phyloP scores from a whole-genome alignment of 2,888 invertebrate genomes.

The Empis livida region DNA sequence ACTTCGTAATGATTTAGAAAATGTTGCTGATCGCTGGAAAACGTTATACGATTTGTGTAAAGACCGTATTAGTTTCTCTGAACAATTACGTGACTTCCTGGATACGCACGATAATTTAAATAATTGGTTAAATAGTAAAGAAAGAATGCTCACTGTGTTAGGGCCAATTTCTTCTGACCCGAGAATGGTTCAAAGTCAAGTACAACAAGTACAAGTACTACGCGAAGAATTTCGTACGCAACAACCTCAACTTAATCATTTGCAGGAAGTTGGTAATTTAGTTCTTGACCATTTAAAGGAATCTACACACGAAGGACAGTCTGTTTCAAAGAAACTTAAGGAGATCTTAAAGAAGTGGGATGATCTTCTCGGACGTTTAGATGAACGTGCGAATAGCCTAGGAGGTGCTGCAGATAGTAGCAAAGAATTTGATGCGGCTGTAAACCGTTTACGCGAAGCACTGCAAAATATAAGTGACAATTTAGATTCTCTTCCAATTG shows the following conservation, averaged over 20 bases:
- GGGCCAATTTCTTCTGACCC: slow-evolving; percentile 95
- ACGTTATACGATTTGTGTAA: slow-evolving; percentile 74
- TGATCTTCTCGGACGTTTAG: slow-evolving; percentile 63
- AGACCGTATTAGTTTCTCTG: slow-evolving; percentile 42
- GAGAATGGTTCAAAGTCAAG: slow-evolving; percentile 88
- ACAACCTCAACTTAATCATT: slow-evolving; percentile 75
- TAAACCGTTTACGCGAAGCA: slow-evolving; percentile 73
- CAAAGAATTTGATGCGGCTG: slow-evolving; percentile 81
- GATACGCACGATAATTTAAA: slow-evolving; percentile 75
- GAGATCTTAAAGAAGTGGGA: slow-evolving; percentile 68
- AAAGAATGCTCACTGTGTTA: slow-evolving; percentile 87
- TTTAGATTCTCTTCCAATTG: slow-evolving; percentile 65
- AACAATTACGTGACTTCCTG: slow-evolving; percentile 83
- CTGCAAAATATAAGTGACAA: slow-evolving; percentile 76
- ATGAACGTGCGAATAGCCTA: slow-evolving; percentile 76
- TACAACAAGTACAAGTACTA: slow-evolving; percentile 87
- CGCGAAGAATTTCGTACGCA: slow-evolving; percentile 91
- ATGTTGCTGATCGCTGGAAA: slow-evolving; percentile 73
- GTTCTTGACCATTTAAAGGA: slow-evolving; percentile 49
- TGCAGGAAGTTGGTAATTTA: slow-evolving; percentile 67
- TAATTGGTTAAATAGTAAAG: slow-evolving; percentile 84
- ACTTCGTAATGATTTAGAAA: slow-evolving; percentile 72
- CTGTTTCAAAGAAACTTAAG: slow-evolving; percentile 57
- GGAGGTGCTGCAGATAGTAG: slow-evolving; percentile 88
- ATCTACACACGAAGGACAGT: slow-evolving; percentile 46